Evolutionary conservation across 2,113 vertebrate species (phyloP), one percentile per base, ranked within the genome.

Genomic region (Lontra canadensis): DNA sequence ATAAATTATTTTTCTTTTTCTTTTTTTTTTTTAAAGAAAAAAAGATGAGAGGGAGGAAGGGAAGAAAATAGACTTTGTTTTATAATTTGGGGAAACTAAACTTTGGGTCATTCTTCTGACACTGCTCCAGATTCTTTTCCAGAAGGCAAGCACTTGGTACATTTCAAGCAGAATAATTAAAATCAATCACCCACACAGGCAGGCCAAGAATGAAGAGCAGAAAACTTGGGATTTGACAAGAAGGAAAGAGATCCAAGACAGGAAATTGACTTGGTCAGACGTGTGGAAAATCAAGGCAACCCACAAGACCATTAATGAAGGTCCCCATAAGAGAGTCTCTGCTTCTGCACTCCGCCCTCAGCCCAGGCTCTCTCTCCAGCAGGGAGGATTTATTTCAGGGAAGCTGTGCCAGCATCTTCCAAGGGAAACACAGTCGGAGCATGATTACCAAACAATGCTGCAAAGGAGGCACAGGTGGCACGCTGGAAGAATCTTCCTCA

Each of bases 221-320:
- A 98, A 97, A 98, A 97, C 63, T 57, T 91, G 59, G 87, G 96
- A 97, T 95, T 71, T 84, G 74, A 96, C 90, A 97, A 98, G 97
- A 98, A 88, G 92, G 63, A 98, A 98, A 97, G 81, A 88, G 95
- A 97, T 97, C 97, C 94, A 97, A 97, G 88, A 94, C 98, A 98
- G 98, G 98, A 98, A 99, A 99, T 98, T 98, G 98, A 98, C n/a
- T 97, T 97, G 98, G 98, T 98, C 98, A 98, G 97, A 98, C 82
- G 95, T 96, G 97, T 97, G 98, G 98, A 98, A 98, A 98, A 97
- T 97, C 69, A 98, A 95, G 96, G 97, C 98, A 98, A 97, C 85
- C 96, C 98, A 97, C 97, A 96, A 97, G 71, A 96, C 65, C 69
- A 21, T 97, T 97, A 95, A 96, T 4, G 80, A 96, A 97, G 82